Base-by-base conservation (phyloP, 2,888 invertebrate genomes). In the Apodemia hepburni region DNA sequence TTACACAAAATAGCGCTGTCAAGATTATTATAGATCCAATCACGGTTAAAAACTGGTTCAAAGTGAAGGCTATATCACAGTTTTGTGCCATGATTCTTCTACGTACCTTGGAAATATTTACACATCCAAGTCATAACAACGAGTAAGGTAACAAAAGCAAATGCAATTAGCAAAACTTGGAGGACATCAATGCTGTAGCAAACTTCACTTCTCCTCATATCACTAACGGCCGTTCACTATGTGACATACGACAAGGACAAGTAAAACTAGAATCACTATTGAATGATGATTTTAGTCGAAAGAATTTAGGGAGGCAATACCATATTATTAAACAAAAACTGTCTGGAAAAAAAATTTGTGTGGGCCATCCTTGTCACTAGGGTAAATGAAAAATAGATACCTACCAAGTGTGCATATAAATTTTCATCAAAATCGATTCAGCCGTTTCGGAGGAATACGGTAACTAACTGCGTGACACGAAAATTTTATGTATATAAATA, bases 121-220 rank as follows among this genome's bases (percentile, higher is more conserved):
- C 84, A 86, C 81, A 87, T 82, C 82, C 84, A 87, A 35, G 78
- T 86, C 75, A 86, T 77, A 0, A 85, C 76, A 2, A 86, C 70
- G 0, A 86, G 73, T 0, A 87, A 63, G 0, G 81, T 80, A 0
- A 85, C 80, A 42, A 87, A 87, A 0, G 85, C 83, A 12, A 87
- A 79, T 0, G 84, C 80, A 0, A 85, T 80, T 0, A 85, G 61
- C 0, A 85, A 18, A 0, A 87, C 54, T 74, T 85, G 84, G 0
- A 84, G 58, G 0, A 84, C 22, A 45, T 86, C 85, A 0, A 86
- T 61, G 33, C 63, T 79, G 22, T 79, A 82, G 61, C 76, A 79
- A 0, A 63, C 18, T 0, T 35, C 47, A 0, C 27, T 63, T 35
- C 61, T 66, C 58, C 65, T 70, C 70, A 70, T 70, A 35, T 59